Conservation (phyloP, 2,888 invertebrate species). For the Griposia aprilina region DNA sequence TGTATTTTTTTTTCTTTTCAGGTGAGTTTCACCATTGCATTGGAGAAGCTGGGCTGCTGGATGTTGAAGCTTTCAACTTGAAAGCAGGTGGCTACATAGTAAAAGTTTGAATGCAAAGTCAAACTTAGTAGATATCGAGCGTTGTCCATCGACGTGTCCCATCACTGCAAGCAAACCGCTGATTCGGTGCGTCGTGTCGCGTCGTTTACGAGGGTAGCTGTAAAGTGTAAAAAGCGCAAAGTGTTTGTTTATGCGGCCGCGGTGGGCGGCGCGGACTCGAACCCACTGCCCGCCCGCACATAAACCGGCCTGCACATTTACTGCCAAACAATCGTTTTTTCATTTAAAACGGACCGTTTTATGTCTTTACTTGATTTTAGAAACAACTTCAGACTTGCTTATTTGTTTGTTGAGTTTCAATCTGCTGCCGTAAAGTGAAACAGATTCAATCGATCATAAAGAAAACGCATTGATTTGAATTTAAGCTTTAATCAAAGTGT, state of each 20-base stretch:
- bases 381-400: conserved; percentile 61
- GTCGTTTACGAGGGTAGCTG: conserved; percentile 88
- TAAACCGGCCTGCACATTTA: conserved; percentile 83
- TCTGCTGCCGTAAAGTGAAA: conserved; percentile 44
- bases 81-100: not conserved
- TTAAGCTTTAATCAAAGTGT: conserved; percentile 11
- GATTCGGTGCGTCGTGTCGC: conserved; percentile 85
- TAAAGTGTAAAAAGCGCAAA: conserved; percentile 88
- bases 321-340: conserved; percentile 75
- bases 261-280: conserved; percentile 76
- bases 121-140: not conserved
- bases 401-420: conserved; percentile 61
- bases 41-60: not conserved
- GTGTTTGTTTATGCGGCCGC: conserved; percentile 87
- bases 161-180: conserved; percentile 81
- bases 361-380: conserved; percentile 70
- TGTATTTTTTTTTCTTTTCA: too few relatives aligned
- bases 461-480: conserved; percentile 13
- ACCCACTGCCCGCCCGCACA: conserved; percentile 67
- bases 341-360: conserved; percentile 69
- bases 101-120: not conserved
- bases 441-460: conserved; percentile 26
- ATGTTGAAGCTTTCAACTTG: too few relatives aligned
- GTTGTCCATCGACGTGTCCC: conserved; percentile 46
- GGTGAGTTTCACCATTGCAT: not conserved